Base-by-base conservation (phyloP, 2,797 vertebrate species). In the Hoplostethus mediterraneus region DNA sequence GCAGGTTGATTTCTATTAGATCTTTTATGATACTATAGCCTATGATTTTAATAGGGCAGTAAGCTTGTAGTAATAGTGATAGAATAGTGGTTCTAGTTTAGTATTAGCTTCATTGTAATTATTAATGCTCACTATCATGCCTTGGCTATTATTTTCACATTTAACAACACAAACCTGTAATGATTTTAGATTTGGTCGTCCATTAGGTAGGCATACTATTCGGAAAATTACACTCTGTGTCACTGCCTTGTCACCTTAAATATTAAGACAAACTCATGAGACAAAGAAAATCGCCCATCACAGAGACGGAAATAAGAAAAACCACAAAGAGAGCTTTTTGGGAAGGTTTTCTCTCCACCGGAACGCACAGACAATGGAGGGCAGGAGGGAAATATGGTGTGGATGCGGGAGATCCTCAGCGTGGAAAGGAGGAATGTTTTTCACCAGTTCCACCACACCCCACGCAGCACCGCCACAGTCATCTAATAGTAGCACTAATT, bases 401-500 rank as follows among this genome's bases (percentile, higher is more conserved):
- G 66, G 58, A 87, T 73, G 73, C 55, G 47, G 65, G 65, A 45
- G 63, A 54, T 68, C 75, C 66, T 77, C 62, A 60, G 62, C 74
- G 71, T 82, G 86, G 52, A 77, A 76, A 82, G 57, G 63, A 48
- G 63, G 77, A 67, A 73, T 73, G 79, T 51, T 73, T 75, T 67
- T 42, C 73, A 67, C 63, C 63, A 78, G 58, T 66, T 52, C 64
- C 60, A 84, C 13, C 25, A 65, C 81, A 73, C 58, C 63, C 51
- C 80, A 85, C 56, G 67, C 75, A 77, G 53, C 60, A 70, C 63
- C 59, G 67, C 73, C 75, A 63, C 59, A 69, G 65, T 76, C 72
- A 68, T 75, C 76, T 84, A 54, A 78, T 66, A 67, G 84, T 81
- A 79, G 79, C 77, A 73, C 63, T 75, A 68, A 84, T 81, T 79